Evolutionary conservation across 1,140 invertebrate species (phyloP).

Genomic region (Triops longicaudatus): DNA sequence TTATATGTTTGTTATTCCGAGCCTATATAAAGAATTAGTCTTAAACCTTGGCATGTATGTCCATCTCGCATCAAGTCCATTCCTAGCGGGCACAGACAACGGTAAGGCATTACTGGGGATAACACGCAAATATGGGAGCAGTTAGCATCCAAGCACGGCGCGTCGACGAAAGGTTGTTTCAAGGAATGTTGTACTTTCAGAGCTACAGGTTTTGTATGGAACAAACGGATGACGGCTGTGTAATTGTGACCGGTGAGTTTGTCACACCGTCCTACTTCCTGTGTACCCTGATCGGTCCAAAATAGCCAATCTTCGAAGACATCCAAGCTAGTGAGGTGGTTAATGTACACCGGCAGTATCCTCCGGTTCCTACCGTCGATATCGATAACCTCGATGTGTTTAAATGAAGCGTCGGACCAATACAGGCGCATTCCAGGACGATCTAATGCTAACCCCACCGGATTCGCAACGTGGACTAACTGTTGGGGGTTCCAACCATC

Average conservation of each 20-base stretch:
- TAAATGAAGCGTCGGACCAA: slow-evolving; percentile 51
- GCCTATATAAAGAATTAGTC: too few relatives aligned
- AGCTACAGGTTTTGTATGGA: background rate
- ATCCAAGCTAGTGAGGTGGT: slow-evolving; percentile 45
- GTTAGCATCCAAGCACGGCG: background rate
- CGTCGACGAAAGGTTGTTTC: slow-evolving; percentile 45
- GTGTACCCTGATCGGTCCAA: slow-evolving; percentile 51
- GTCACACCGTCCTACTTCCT: slow-evolving; percentile 45
- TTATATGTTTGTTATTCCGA: too few relatives aligned
- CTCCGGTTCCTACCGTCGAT: slow-evolving; percentile 41
- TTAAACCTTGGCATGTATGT: slow-evolving; percentile 16
- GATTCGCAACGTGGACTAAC: slow-evolving; percentile 48
- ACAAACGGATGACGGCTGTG: background rate
- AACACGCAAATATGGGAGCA: slow-evolving; percentile 26
- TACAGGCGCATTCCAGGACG: slow-evolving; percentile 42
- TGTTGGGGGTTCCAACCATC: slow-evolving; percentile 44
- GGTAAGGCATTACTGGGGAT: slow-evolving; percentile 16
- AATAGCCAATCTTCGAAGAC: slow-evolving; percentile 46
- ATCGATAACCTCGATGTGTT: slow-evolving; percentile 35
- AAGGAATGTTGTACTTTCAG: slow-evolving; percentile 70
- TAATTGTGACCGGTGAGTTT: slow-evolving; percentile 43
- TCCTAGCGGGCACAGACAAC: slow-evolving; percentile 20
- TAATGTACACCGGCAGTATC: slow-evolving; percentile 35
- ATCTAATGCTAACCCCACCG: slow-evolving; percentile 48
- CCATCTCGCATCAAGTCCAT: slow-evolving; percentile 17